Base-by-base conservation (phyloP, 2,113 vertebrate genomes). In the Ceuthmochares aereus region DNA sequence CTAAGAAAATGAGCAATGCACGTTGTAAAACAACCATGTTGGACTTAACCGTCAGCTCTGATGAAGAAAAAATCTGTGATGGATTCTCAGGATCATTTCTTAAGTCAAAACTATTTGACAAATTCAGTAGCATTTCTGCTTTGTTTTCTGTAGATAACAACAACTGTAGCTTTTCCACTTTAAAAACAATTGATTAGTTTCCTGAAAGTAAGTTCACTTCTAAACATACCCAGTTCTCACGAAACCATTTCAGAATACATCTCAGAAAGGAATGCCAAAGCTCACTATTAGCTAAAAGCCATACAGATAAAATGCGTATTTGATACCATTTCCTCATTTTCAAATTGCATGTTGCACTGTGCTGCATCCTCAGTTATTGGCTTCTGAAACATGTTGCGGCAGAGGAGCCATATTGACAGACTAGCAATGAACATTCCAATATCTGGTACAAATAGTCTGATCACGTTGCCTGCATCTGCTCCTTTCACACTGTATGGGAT, bases 341-440 rank as follows among this genome's bases (percentile, higher is more conserved):
- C 98, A 96, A 99, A 99, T 79, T 99, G 98, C 4, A 90, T 84
- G 95, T 99, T 99, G 98, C 98, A 98, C 80, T 99, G 99, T 3
- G 98, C 99, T 97, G 99, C 98, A 36, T 99, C 99, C 91, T 99
- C 99, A 1, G 97, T 95, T 30, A 97, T 75, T 47, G 99, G 98
- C 96, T 99, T 99, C 97, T 98, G 99, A 73, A 99, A 98, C 90
- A 99, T 97, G 90, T 98, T 99, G 96, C 99, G 98, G 95, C 99
- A 99, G 97, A 99, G 63, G 58, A 99, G 98, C 99, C 99, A 99
- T 94, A 98, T 98, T 72, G 98, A 96, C 97, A 99, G 94, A 59
- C 99, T 98, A 11, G 98, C 98, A 85, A 99, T 91, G 96, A 99
- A 99, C 99, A 99, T 99, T 87, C 99, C 99, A 12, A 99, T 99